phyloP scores from a whole-genome alignment of 2,113 vertebrate species.

The Petaurus breviceps region DNA sequence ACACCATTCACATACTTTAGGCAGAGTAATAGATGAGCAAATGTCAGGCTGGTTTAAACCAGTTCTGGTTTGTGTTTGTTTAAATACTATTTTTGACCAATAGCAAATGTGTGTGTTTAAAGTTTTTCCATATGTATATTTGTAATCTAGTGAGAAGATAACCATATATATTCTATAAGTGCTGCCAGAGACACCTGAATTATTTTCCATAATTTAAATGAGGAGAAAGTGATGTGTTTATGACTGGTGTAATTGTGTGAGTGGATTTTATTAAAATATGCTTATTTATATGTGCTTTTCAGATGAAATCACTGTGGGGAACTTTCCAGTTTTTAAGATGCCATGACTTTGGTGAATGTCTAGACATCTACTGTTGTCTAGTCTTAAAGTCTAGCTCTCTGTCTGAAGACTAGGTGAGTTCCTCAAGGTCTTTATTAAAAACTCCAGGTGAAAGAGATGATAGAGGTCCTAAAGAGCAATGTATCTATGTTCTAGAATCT shows the following conservation, averaged over 20 bases:
- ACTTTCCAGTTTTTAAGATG: conserved; percentile 27
- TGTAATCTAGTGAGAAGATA: conserved; percentile 20
- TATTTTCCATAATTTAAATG: conserved; percentile 32
- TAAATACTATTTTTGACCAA: background rate
- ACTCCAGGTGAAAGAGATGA: background rate
- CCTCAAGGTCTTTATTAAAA: conserved; percentile 22
- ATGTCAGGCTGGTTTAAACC: background rate
- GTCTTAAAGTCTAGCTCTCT: background rate
- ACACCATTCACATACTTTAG: background rate
- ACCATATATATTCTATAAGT: background rate
- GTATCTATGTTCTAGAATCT: background rate
- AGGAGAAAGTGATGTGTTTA: background rate
- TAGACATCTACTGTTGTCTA: background rate
- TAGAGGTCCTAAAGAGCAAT: background rate
- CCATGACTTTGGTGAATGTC: background rate
- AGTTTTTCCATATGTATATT: background rate
- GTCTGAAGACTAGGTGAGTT: background rate
- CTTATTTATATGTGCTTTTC: background rate
- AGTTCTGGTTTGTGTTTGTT: background rate
- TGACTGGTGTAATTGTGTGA: background rate
- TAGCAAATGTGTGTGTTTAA: background rate
- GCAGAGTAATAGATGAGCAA: background rate
- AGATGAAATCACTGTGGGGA: conserved; percentile 36
- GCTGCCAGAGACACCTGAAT: background rate
- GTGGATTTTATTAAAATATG: conserved; percentile 4